A percentile compares a stretch with the other conserved stretches of the same genome.
Conservation (phyloP, 2,113 vertebrate genomes). For the Ibidorhyncha struthersii region DNA sequence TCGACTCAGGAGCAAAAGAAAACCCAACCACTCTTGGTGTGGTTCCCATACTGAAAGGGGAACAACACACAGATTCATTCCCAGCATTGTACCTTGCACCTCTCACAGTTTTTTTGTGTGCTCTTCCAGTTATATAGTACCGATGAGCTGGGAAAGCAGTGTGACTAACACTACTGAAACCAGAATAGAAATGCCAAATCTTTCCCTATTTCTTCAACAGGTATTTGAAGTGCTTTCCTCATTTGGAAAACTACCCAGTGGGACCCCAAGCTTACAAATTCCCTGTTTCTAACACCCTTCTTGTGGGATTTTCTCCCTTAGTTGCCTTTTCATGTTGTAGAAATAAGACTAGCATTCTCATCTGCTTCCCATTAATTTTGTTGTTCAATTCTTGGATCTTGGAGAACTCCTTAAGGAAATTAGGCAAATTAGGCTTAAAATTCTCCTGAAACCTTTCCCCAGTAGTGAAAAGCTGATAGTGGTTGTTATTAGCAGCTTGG, state of each 20-base stretch:
- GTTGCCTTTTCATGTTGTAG: not conserved
- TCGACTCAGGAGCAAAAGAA: not conserved
- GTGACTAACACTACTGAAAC: not conserved
- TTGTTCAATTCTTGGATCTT: not conserved
- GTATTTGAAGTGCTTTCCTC: not conserved
- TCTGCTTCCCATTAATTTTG: not conserved
- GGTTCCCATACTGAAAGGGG: not conserved
- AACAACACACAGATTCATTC: not conserved
- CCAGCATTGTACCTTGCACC: not conserved
- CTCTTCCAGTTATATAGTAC: not conserved
- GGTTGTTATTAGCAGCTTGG: not conserved
- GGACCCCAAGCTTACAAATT: not conserved
- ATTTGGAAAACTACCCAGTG: not conserved
- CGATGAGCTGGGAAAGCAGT: not conserved
- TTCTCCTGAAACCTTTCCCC: slow-evolving; percentile 1
- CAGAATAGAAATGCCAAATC: not conserved
- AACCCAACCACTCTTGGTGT: not conserved
- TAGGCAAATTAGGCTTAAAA: slow-evolving; percentile 16
- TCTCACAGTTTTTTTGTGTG: not conserved
- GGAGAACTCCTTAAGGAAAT: not conserved
- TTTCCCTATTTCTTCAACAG: not conserved
- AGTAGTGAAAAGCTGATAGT: not conserved
- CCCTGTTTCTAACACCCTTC: not conserved
- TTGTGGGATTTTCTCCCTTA: not conserved
- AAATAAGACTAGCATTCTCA: not conserved